Evolutionary conservation across 2,797 vertebrate species (phyloP), one percentile per base, ranked within the genome.

Genomic region (Semotilus atromaculatus): DNA sequence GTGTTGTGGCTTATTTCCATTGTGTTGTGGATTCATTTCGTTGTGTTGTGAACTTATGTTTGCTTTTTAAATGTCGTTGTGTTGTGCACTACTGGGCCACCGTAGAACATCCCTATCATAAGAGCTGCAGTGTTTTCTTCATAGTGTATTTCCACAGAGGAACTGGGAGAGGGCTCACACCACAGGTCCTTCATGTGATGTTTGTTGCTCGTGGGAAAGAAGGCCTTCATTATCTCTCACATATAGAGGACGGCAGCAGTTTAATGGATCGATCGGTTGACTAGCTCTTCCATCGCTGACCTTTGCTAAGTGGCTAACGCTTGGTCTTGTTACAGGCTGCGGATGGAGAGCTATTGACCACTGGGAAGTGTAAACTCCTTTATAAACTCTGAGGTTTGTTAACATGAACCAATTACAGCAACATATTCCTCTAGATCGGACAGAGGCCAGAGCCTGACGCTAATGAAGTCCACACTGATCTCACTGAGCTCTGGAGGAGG

Each of bases 351-450:
- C 66, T 85, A 88, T 89, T 2, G 74, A 87, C 73, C 48, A 18
- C 80, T 75, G 26, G 19, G 60, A 75, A 31, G 73, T 26, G 76
- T 77, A 26, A 88, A 45, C 71, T 60, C 81, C 81, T 86, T 86
- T 72, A 79, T 81, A 75, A 87, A 82, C 60, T 72, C 45, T 38
- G 23, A 73, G 79, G 66, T 89, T 77, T 55, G 85, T 87, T 90
- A 93, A 92, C 86, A 86, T 71, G 40, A 58, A 53, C 88, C 90
- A 88, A 90, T 90, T 88, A 90, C 83, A 18, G 64, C 36, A 58
- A 89, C 85, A 19, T 64, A 68, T 82, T 85, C 85, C 85, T 87
- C 85, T 83, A 29, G 26, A 60, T 78, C 80, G 75, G 83, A 88
- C 45, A 70, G 34, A 43, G 72, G n/a, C 21, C 74, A 66, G 31